These are phyloP conservation scores for Rhinichthys klamathensis DNA, from an alignment of 2,113 vertebrate species.

Conservation along the genomic window DNA sequence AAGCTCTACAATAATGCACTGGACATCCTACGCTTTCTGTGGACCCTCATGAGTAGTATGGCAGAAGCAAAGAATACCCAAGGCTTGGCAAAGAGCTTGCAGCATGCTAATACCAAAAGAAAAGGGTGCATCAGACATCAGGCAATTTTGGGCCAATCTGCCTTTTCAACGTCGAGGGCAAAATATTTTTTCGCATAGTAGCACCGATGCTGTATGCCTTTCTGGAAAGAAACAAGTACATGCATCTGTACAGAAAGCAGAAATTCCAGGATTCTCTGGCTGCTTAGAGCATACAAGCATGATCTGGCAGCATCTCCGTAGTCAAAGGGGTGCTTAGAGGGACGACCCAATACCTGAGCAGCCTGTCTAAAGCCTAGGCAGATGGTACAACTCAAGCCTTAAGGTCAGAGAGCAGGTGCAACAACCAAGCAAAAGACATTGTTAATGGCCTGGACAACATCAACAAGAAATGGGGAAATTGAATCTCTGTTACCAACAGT, in stretches of 20 bases:
- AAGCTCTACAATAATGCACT: not conserved
- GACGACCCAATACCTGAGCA: not conserved
- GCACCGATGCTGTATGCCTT: slow-evolving; percentile 3
- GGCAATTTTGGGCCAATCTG: not conserved
- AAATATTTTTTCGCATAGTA: not conserved
- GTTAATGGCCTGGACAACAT: not conserved
- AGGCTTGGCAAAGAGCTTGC: not conserved
- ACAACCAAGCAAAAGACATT: not conserved
- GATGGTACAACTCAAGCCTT: not conserved
- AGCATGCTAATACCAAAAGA: not conserved
- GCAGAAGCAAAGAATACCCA: not conserved
- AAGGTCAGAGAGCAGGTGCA: not conserved
- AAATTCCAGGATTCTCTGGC: not conserved
- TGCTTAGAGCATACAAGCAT: slow-evolving; percentile 31
- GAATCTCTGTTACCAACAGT: slow-evolving; percentile 48
- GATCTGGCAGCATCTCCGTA: not conserved
- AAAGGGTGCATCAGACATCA: not conserved
- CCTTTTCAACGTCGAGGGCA: not conserved
- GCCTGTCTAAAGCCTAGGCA: not conserved
- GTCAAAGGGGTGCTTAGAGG: not conserved
- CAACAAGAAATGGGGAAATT: slow-evolving; percentile 23
- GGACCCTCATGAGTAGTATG: slow-evolving; percentile 47
- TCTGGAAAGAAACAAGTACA: slow-evolving; percentile 26
- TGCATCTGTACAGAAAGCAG: slow-evolving; percentile 26
- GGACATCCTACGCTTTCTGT: slow-evolving; percentile 1